A percentile compares a stretch with the other conserved stretches of the same genome.
phyloP scores from a whole-genome alignment of 2,113 vertebrate species.

The Corythaeola cristata region DNA sequence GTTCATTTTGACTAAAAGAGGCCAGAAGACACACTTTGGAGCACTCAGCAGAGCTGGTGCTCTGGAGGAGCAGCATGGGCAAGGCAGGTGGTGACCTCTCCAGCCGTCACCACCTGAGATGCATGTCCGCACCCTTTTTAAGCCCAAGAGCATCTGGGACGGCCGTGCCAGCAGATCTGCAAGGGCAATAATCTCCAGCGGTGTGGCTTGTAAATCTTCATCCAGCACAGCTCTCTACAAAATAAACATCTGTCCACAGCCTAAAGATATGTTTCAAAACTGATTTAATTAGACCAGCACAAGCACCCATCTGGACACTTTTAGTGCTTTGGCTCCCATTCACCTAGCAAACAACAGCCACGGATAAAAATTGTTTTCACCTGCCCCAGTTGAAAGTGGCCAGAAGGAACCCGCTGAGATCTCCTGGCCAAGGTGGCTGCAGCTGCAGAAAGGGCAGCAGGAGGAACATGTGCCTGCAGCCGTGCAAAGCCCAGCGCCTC shows the following conservation, averaged over 20 bases:
- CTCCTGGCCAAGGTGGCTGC: background rate
- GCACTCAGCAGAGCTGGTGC: background rate
- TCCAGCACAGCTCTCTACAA: conserved; percentile 25
- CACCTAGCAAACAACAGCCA: background rate
- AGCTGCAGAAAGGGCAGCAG: background rate
- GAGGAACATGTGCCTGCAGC: background rate
- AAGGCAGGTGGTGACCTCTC: background rate
- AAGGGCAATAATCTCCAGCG: background rate
- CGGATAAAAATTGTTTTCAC: background rate
- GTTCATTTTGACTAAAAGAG: background rate
- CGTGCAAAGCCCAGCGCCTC: background rate
- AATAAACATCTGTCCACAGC: conserved; percentile 57
- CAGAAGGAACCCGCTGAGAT: background rate
- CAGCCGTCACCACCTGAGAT: background rate
- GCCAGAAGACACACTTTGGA: background rate
- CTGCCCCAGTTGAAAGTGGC: background rate
- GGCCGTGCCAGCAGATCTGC: background rate
- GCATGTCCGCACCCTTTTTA: background rate
- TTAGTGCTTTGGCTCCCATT: conserved; percentile 1
- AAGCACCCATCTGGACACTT: conserved; percentile 52
- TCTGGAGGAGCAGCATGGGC: background rate
- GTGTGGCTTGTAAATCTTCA: conserved; percentile 44
- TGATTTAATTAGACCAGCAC: conserved; percentile 34
- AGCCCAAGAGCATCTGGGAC: background rate
- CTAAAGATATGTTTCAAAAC: conserved; percentile 37